Evolutionary conservation across 2,888 invertebrate genomes (phyloP).

Genomic region (Digitonthophagus gazella): DNA sequence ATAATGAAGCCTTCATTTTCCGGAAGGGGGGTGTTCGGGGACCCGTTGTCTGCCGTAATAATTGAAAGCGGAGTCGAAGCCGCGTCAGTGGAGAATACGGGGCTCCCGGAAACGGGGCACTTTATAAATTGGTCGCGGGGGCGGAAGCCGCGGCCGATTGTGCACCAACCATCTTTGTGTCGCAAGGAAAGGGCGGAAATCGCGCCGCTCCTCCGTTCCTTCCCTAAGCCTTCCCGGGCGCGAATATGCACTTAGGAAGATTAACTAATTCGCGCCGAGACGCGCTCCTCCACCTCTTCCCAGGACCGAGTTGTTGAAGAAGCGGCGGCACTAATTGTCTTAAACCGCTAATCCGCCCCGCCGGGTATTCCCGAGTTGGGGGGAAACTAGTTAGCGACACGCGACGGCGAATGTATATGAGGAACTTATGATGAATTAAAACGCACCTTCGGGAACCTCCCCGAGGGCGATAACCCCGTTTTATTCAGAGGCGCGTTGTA

Average conservation of each 20-base stretch:
- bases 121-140: slow-evolving; percentile 10
- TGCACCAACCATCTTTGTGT: background rate
- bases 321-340: slow-evolving; percentile 41
- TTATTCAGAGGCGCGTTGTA: background rate
- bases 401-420: background rate
- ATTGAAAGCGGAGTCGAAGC: slow-evolving; percentile 4
- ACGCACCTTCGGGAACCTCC: background rate
- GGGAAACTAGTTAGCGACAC: background rate
- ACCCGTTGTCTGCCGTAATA: background rate
- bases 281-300: slow-evolving; percentile 31
- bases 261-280: slow-evolving; percentile 36
- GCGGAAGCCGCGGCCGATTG: background rate
- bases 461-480: background rate
- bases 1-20: slow-evolving; percentile 12
- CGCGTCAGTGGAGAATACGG: background rate
- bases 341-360: slow-evolving; percentile 42
- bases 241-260: slow-evolving; percentile 39
- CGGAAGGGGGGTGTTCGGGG: too few relatives aligned
- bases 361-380: background rate
- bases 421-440: background rate
- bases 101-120: background rate
- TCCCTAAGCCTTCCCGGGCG: slow-evolving; percentile 25
- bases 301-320: slow-evolving; percentile 23
- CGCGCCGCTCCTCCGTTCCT: background rate
- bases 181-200: background rate